A percentile compares a stretch with the other conserved stretches of the same genome.
These are phyloP conservation scores for Pelobates fuscus DNA, from an alignment of 2,113 vertebrate genomes.

Conservation along the genomic window DNA sequence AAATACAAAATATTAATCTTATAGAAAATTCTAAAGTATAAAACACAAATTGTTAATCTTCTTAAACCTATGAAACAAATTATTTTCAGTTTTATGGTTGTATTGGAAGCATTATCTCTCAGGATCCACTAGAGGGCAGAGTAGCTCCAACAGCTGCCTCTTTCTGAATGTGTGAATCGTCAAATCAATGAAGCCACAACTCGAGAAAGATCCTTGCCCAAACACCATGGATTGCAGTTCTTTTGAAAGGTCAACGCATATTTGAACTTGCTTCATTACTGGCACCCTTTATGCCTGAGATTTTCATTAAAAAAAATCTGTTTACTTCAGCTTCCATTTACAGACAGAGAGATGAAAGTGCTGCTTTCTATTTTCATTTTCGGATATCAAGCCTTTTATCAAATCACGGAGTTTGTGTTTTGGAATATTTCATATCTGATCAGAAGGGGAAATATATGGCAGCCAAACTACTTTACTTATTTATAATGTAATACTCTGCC, in stretches of 20 bases:
- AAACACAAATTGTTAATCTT: too few relatives aligned
- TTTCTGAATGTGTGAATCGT: slow-evolving; percentile 74
- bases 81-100: too few relatives aligned
- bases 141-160: slow-evolving; percentile 77
- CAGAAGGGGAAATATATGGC: slow-evolving; percentile 73
- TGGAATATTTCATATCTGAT: slow-evolving; percentile 92
- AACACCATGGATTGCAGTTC: slow-evolving; percentile 82
- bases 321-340: slow-evolving; percentile 75
- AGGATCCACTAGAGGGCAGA: slow-evolving; percentile 92
- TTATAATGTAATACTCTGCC: slow-evolving; percentile 76
- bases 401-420: slow-evolving; percentile 85
- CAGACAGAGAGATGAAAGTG: slow-evolving; percentile 85
- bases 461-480: slow-evolving; percentile 65
- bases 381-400: slow-evolving; percentile 88
- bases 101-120: slow-evolving; percentile 74
- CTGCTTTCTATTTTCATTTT: slow-evolving; percentile 89
- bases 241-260: slow-evolving; percentile 89
- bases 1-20: too few relatives aligned
- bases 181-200: slow-evolving; percentile 78
- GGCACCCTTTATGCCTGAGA: slow-evolving; percentile 72
- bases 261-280: slow-evolving; percentile 84
- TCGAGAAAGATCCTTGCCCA: slow-evolving; percentile 77
- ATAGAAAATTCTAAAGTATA: too few relatives aligned
- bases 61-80: too few relatives aligned
- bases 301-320: slow-evolving; percentile 77